phyloP scores from a whole-genome alignment of 2,888 invertebrate species.

The Pandemis corylana region DNA sequence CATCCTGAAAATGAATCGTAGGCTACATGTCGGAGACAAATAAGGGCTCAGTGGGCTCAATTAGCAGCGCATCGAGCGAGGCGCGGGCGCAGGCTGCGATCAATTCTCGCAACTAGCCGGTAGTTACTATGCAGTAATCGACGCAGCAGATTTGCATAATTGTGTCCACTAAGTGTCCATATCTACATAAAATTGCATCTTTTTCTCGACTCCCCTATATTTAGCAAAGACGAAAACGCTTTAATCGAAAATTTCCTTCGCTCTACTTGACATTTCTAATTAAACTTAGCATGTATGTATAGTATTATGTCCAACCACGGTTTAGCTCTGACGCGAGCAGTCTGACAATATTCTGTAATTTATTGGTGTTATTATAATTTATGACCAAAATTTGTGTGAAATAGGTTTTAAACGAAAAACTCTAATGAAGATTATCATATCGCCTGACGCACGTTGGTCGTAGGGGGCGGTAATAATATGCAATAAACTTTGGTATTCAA shows the following conservation, averaged over 20 bases:
- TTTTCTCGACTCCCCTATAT: constrained; percentile 75
- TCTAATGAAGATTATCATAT: constrained; percentile 35
- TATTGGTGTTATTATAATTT: constrained; percentile 32
- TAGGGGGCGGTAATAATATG: constrained; percentile 48
- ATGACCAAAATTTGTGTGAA: constrained; percentile 20
- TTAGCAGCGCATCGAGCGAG: constrained; percentile 30
- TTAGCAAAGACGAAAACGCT: constrained; percentile 66
- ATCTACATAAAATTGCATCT: constrained; percentile 82
- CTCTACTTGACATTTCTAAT: constrained; percentile 52
- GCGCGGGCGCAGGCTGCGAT: constrained; percentile 52
- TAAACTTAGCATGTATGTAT: constrained; percentile 55
- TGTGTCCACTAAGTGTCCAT: constrained; percentile 76
- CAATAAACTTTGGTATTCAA: constrained; percentile 49
- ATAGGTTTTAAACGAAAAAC: constrained; percentile 17
- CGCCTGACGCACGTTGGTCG: constrained; percentile 42
- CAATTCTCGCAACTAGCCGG: constrained; percentile 75
- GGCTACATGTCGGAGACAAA: constrained; percentile 50
- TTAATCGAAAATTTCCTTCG: constrained; percentile 51
- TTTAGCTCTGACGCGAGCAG: constrained; percentile 36
- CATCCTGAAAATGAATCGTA: background rate
- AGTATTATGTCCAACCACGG: constrained; percentile 42
- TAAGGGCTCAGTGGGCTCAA: constrained; percentile 31
- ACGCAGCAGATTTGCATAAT: constrained; percentile 80
- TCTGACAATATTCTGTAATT: constrained; percentile 15
- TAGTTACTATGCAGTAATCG: constrained; percentile 79